These are phyloP conservation scores for Drosophila infuscata DNA, from an alignment of 2,888 invertebrate genomes.

Conservation along the genomic window DNA sequence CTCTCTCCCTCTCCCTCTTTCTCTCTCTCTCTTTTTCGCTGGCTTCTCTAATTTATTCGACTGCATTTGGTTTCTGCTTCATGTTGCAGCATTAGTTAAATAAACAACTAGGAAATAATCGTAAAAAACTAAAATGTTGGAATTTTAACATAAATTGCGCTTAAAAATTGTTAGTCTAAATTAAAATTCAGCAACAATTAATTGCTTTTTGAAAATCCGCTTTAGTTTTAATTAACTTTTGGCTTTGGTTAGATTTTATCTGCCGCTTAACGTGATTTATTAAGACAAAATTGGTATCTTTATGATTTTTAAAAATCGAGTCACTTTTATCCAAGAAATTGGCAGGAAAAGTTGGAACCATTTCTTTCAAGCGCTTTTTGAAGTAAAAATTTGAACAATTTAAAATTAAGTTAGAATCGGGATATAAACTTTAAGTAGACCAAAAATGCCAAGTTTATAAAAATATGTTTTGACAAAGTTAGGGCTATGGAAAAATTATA, in stretches of 20 bases:
- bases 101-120: background rate
- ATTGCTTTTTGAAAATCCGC: background rate
- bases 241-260: background rate
- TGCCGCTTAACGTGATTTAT: background rate
- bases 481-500: background rate
- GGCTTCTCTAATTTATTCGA: slow-evolving; percentile 3
- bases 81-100: background rate
- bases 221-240: background rate
- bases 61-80: background rate
- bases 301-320: background rate
- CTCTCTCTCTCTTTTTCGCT: background rate
- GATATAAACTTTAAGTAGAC: background rate
- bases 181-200: background rate
- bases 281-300: background rate
- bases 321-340: background rate
- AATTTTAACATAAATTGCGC: background rate
- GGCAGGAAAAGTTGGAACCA: background rate
- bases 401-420: background rate
- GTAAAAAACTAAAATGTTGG: background rate
- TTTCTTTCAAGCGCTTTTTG: background rate
- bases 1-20: too few species aligned
- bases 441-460: fast-evolving
- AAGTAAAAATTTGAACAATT: too few species aligned
- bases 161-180: background rate
- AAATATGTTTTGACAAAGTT: background rate